Base-by-base conservation (phyloP, 2,797 vertebrate species). In the Neopelma chrysocephalum region DNA sequence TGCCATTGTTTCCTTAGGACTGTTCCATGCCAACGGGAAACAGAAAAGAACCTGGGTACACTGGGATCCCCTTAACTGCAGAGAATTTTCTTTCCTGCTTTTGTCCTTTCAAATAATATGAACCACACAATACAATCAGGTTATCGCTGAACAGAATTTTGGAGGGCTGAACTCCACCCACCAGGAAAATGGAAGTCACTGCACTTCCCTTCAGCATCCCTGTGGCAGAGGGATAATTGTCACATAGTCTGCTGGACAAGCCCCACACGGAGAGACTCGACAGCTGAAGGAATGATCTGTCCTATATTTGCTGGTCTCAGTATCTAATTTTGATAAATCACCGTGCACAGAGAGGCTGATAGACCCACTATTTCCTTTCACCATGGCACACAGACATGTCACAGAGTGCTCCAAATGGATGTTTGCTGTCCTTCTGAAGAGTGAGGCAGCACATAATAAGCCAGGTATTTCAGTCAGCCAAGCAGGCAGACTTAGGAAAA, bases 31-130 rank as follows among this genome's bases (percentile, higher is more conserved):
- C 58, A 79, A 76, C 0, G 7, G 92, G 75, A 94, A 95, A 70
- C 57, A 51, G 82, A 81, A 92, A 86, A 81, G 32, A 65, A 85
- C 29, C 60, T 29, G 72, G 26, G 17, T 61, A 78, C 42, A 26
- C 65, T 36, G 50, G 53, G 69, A 92, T 75, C 25, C 72, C 66
- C 26, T 1, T 22, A 85, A 81, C 45, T 69, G 71, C 1, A 61
- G 22, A 75, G 62, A 69, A 80, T 78, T 92, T 95, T 83, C 71
- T 92, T 96, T 94, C 92, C 94, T 92, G 89, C 26, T 86, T 94
- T 92, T 94, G 92, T 85, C 60, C 86, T 77, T 86, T 68, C 19
- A 76, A 90, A 50, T 71, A 89, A 54, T 53, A 75, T 6, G 36
- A 91, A 56, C 27, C 5, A 34, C 36, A 38, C 0, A 3, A 29